Conservation (phyloP, 2,888 invertebrate genomes). For the Gryllus longicercus region DNA sequence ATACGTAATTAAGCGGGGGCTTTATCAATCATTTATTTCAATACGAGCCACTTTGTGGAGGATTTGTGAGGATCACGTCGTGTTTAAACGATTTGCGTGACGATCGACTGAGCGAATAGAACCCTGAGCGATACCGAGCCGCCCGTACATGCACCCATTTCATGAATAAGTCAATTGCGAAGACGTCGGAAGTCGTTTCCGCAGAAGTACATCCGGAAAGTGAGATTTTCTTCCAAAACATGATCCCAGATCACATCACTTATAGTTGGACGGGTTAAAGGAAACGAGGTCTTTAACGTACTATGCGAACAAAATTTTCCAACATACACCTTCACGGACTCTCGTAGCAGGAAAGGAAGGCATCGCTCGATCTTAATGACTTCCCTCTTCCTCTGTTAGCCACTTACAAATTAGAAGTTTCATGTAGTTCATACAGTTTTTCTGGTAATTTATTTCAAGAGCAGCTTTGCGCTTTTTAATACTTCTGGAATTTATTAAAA, state of each 20-base stretch:
- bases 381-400: background rate
- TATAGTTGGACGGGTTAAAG: too few relatives aligned
- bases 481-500: background rate
- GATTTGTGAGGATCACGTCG: background rate
- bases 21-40: slow-evolving; percentile 10
- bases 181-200: too few relatives aligned
- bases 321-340: background rate
- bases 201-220: too few relatives aligned
- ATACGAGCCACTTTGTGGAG: too few relatives aligned
- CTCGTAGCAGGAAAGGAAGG: background rate
- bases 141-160: too few relatives aligned
- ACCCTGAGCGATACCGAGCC: too few relatives aligned
- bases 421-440: background rate
- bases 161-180: too few relatives aligned
- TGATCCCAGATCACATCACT: too few relatives aligned
- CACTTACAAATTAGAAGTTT: background rate
- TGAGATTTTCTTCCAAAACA: too few relatives aligned
- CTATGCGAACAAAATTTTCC: background rate
- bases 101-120: too few relatives aligned
- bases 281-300: too few relatives aligned
- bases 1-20: background rate
- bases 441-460: background rate
- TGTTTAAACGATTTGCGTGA: too few relatives aligned
- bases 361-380: slow-evolving; percentile 9
- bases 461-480: background rate